These are phyloP conservation scores for Notoglanidium macrostoma DNA, from an alignment of 2,797 vertebrate genomes.

Conservation along the genomic window DNA sequence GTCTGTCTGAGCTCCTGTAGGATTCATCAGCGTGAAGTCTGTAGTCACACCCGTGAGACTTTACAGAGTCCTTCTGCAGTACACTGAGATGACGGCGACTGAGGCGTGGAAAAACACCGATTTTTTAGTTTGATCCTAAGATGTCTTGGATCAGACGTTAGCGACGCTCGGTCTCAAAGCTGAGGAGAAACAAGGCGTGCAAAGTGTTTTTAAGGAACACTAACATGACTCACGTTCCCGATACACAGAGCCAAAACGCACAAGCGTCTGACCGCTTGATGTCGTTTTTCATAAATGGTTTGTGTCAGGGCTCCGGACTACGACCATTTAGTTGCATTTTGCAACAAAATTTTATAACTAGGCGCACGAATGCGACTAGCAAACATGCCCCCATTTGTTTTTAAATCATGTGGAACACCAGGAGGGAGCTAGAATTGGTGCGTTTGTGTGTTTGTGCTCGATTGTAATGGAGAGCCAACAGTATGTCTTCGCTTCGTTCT, in stretches of 20 bases:
- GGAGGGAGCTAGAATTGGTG: no score
- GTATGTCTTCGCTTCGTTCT: no score
- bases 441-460: no score
- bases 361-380: no score
- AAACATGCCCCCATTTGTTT: no score
- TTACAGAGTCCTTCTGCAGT: neutral
- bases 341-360: no score
- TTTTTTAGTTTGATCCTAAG: neutral
- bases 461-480: no score
- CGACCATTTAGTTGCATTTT: no score
- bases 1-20: constrained; percentile 9
- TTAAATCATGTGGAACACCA: no score
- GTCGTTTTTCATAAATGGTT: neutral
- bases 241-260: neutral
- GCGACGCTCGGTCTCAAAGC: neutral
- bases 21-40: neutral
- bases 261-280: neutral
- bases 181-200: neutral
- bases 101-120: neutral
- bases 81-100: neutral
- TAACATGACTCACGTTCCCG: neutral
- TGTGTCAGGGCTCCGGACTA: no score
- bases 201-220: neutral
- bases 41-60: neutral
- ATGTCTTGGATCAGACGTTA: neutral